Conservation (phyloP, 2,113 vertebrate species). For the Entomyzon cyanotis region DNA sequence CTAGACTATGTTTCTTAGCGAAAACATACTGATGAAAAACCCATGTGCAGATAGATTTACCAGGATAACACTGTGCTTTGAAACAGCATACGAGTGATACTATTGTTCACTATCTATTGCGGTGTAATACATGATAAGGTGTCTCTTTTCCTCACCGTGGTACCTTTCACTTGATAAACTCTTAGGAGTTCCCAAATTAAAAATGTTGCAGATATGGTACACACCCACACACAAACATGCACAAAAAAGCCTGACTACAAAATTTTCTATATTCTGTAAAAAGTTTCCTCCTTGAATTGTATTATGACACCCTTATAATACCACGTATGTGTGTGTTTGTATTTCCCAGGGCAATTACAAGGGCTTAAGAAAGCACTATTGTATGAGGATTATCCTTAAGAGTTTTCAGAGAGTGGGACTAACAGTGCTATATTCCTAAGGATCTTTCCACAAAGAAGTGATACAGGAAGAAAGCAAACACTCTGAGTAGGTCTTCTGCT, state of each 20-base stretch:
- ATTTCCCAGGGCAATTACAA: neutral
- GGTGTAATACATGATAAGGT: neutral
- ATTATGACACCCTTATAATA: neutral
- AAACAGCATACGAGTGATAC: neutral
- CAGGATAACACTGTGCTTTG: neutral
- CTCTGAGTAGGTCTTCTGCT: neutral
- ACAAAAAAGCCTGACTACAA: fast-evolving
- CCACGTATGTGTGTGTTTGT: neutral
- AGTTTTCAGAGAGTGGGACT: neutral
- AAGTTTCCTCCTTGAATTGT: neutral
- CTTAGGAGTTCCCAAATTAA: neutral
- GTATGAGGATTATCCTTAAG: neutral
- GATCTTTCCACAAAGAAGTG: neutral
- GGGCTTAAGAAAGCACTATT: neutral
- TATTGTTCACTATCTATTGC: neutral
- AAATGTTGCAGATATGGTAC: neutral
- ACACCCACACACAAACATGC: neutral
- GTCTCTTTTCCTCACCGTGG: neutral
- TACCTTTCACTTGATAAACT: neutral
- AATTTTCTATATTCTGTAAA: neutral
- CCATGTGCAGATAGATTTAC: neutral
- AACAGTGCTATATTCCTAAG: neutral
- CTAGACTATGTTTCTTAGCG: neutral
- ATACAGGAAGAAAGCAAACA: neutral
- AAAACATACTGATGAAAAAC: neutral